phyloP scores from a whole-genome alignment of 1,140 invertebrate species.

The Drosophila orosa region DNA sequence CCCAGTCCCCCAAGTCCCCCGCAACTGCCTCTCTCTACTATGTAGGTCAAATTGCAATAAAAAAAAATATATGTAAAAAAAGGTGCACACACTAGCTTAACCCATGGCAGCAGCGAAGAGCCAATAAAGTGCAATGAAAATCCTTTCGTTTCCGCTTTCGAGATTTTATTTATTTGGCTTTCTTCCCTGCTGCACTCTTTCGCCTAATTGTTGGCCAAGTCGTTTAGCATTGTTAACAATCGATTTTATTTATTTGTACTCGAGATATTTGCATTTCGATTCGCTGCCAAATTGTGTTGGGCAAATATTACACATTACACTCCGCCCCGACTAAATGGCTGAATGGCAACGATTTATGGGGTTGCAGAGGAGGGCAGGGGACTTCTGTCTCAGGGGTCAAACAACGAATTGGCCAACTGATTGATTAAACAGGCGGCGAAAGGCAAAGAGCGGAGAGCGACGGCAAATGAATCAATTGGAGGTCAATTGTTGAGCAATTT shows the following conservation, averaged over 20 bases:
- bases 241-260: slow-evolving; percentile 47
- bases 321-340: no score
- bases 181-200: neutral
- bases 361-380: neutral
- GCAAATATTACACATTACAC: slow-evolving; percentile 63
- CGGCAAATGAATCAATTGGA: slow-evolving; percentile 44
- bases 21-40: slow-evolving; percentile 12
- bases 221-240: slow-evolving; percentile 45
- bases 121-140: slow-evolving; percentile 46
- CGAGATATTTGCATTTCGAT: slow-evolving; percentile 43
- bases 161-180: slow-evolving; percentile 33
- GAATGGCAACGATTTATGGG: slow-evolving; percentile 25
- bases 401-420: slow-evolving; percentile 39
- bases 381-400: slow-evolving; percentile 25
- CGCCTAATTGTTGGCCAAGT: slow-evolving; percentile 49
- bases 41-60: slow-evolving; percentile 62
- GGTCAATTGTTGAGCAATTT: slow-evolving; percentile 54
- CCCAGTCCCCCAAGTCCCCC: neutral
- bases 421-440: slow-evolving; percentile 31
- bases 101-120: slow-evolving; percentile 45
- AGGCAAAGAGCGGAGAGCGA: neutral
- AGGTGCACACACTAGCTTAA: slow-evolving; percentile 53
- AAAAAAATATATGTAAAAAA: slow-evolving; percentile 3
- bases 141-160: slow-evolving; percentile 49
- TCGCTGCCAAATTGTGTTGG: slow-evolving; percentile 49